Percentiles rank a stretch among this genome's conserved stretches.
Conservation (phyloP, 2,888 invertebrate genomes). For the Eilema depressum region DNA sequence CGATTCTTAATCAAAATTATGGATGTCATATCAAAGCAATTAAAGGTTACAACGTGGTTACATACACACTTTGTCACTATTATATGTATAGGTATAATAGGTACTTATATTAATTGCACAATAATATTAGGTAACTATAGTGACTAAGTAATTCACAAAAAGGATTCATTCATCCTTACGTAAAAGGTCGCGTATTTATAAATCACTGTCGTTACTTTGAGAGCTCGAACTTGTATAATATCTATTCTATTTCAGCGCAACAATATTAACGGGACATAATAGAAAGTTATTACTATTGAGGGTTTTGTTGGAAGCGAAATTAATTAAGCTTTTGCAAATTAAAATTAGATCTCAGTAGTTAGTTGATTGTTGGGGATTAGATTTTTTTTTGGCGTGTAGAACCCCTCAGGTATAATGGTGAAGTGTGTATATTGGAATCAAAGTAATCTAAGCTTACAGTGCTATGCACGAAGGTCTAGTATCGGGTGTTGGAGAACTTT, state of each 20-base stretch:
- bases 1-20: neutral
- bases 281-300: conserved; percentile 36
- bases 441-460: neutral
- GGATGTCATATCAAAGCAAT: neutral
- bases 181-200: conserved; percentile 11
- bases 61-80: neutral
- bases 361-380: neutral
- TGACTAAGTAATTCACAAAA: neutral
- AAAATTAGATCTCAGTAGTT: conserved; percentile 16
- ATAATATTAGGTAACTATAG: neutral
- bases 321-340: conserved; percentile 42
- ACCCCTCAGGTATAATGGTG: neutral
- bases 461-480: neutral
- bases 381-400: neutral
- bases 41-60: neutral
- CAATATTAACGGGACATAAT: conserved; percentile 41
- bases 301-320: conserved; percentile 36
- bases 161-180: neutral
- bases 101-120: neutral
- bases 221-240: conserved; percentile 36
- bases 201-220: conserved; percentile 25
- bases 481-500: neutral
- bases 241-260: conserved; percentile 40
- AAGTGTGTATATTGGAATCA: neutral
- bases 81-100: too few relatives aligned